Evolutionary conservation across 2,113 vertebrate genomes (phyloP).

Genomic region (Anhinga rufa): DNA sequence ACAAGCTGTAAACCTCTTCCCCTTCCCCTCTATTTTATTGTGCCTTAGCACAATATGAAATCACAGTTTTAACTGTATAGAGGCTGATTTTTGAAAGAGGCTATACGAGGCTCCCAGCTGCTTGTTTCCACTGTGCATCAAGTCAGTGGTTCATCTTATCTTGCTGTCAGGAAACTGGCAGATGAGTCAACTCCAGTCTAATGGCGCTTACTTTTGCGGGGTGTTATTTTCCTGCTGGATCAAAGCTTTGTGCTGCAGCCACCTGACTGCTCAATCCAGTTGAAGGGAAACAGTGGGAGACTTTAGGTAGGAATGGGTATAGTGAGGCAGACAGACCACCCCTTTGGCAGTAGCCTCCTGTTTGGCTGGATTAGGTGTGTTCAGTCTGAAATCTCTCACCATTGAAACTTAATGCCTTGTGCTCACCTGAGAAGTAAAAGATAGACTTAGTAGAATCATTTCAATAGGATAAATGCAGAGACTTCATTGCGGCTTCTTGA

Average conservation of each 20-base stretch:
- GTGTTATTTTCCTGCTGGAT: background rate
- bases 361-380: background rate
- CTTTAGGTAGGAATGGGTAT: background rate
- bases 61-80: background rate
- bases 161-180: background rate
- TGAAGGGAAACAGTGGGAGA: background rate
- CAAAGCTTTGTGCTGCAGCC: background rate
- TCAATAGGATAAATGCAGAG: background rate
- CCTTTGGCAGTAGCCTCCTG: background rate
- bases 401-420: background rate
- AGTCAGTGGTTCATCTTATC: background rate
- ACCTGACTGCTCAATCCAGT: background rate
- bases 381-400: background rate
- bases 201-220: background rate
- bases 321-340: background rate
- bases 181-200: background rate
- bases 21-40: rapidly evolving
- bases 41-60: background rate
- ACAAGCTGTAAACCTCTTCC: background rate
- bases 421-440: background rate
- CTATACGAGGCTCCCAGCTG: background rate
- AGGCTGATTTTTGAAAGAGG: background rate
- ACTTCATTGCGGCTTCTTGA: background rate
- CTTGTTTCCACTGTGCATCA: background rate
- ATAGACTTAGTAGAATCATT: background rate